Base-by-base conservation (phyloP, 2,888 invertebrate species). In the Tolmerus cingulatus region DNA sequence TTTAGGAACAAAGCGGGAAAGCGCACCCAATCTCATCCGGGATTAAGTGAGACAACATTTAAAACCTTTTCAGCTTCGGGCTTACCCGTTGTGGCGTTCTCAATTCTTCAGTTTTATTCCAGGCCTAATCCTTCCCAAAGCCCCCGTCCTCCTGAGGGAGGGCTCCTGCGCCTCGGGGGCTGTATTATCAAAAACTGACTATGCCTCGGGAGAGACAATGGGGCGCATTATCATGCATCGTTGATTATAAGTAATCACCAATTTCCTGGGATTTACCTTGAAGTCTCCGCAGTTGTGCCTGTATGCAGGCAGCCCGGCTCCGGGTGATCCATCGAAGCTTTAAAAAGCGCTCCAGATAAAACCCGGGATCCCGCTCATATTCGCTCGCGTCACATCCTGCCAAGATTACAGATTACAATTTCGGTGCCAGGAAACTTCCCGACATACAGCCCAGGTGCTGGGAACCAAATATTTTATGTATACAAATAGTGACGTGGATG, bases 351-450 rank as follows among this genome's bases (percentile, higher is more conserved):
- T 78, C 9, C 37, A 78, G 78, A 78, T 78, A 78, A 77, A 78
- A 43, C 34, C 78, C 78, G 5, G 19, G 34, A 9, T 76, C 43
- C n/a, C 76, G 23, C 78, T 78, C 78, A 78, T 78, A 78, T 78
- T 78, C 78, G 23, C 43, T 78, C 78, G 78, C 78, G 78, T 78
- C 78, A 78, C 78, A 78, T 78, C 78, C 78, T 78, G 78, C 43
- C 43, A 78, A 78, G 78, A 78, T 78, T 78, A 78, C 78, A 78
- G 78, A 78, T 78, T 78, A 78, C 43, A 78, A 78, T 78, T 78
- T 78, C 27, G 12, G 78, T 43, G 78, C 19, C 78, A 43, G 78
- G 46, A 46, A 78, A 43, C 23, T 37, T 78, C 14, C 12, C 78
- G 40, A 12, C 78, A 37, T 1, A 19, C 7, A 23, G 43, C 8